Percentiles rank a stretch among this genome's conserved stretches.
Evolutionary conservation across 2,113 vertebrate species (phyloP).

Genomic region (Scortum barcoo): DNA sequence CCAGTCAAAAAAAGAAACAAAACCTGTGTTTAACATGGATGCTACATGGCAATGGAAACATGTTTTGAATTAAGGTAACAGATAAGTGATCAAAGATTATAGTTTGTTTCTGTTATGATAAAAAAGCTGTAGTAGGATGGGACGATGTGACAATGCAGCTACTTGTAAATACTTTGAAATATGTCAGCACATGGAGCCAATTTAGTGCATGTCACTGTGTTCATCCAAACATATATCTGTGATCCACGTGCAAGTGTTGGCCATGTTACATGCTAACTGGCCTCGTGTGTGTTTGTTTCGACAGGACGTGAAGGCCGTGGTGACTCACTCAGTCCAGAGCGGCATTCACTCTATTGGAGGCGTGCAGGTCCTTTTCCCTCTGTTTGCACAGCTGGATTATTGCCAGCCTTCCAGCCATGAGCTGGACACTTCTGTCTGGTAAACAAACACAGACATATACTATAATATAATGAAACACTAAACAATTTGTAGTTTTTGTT

Average conservation of each 20-base stretch:
- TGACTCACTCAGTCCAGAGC: slow-evolving; percentile 98
- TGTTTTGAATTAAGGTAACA: not conserved
- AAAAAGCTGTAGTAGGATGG: not conserved
- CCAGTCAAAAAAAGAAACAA: not conserved
- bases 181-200: not conserved
- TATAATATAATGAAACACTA: not conserved
- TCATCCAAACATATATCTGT: slow-evolving; percentile 2
- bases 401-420: slow-evolving; percentile 90
- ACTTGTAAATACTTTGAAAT: not conserved
- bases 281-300: slow-evolving; percentile 28
- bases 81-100: not conserved
- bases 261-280: not conserved
- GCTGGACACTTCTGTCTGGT: slow-evolving; percentile 95
- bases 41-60: not conserved
- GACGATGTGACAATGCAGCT: too few species aligned
- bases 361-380: slow-evolving; percentile 96
- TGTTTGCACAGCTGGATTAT: slow-evolving; percentile 97
- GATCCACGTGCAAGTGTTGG: not conserved
- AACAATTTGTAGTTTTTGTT: not conserved
- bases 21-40: not conserved
- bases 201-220: not conserved
- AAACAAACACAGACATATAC: slow-evolving; percentile 47
- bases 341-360: slow-evolving; percentile 98
- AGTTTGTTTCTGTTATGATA: not conserved
- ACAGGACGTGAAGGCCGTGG: slow-evolving; percentile 97